Evolutionary conservation across 2,113 vertebrate species (phyloP), one percentile per base, ranked within the genome.

Genomic region (Strix uralensis): DNA sequence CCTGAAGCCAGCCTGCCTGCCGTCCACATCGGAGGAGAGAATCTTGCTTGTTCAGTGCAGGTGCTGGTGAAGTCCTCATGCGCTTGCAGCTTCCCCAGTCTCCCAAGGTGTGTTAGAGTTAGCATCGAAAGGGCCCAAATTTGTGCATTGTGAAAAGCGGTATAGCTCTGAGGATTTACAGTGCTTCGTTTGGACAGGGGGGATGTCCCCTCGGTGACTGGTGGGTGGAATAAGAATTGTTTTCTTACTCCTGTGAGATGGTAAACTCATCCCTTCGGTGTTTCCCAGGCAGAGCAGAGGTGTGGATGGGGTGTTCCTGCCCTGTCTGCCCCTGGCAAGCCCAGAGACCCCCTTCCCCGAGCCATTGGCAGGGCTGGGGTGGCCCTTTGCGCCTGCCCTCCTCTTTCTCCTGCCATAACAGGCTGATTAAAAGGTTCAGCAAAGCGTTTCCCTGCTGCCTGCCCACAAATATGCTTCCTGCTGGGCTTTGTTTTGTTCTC

Each of bases 131-230:
- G 47, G 10, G 6, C 18, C 11, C 73, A 21, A 1, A 4, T 36
- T 30, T 13, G 12, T 26, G 17, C 20, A 34, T 47, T 54, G 26
- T 2, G 7, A 19, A n/a, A 30, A 8, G 36, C 8, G 44, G 46
- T 25, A 15, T 11, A n/a, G 46, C 25, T 54, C 81, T n/a, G 65
- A 12, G 21, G 55, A 12, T 77, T 62, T n/a, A 1, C 23, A 62
- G 7, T 27, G n/a, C n/a, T 67, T 66, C 27, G 3, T 55, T 27
- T 34, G 65, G 16, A 30, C 38, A 34, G 49, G 52, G 30, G 12
- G 2, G 1, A 15, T 21, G 38, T 47, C 40, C 14, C 27, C 10
- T 74, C 1, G 0, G 58, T 38, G 77, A 17, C 59, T 0, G 0
- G 32, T 15, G 51, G 46, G 5, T 1, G 1, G 44, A 69, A 82